Evolutionary conservation across 2,113 vertebrate genomes (phyloP), one percentile per base, ranked within the genome.

Genomic region (Festucalex cinctus): DNA sequence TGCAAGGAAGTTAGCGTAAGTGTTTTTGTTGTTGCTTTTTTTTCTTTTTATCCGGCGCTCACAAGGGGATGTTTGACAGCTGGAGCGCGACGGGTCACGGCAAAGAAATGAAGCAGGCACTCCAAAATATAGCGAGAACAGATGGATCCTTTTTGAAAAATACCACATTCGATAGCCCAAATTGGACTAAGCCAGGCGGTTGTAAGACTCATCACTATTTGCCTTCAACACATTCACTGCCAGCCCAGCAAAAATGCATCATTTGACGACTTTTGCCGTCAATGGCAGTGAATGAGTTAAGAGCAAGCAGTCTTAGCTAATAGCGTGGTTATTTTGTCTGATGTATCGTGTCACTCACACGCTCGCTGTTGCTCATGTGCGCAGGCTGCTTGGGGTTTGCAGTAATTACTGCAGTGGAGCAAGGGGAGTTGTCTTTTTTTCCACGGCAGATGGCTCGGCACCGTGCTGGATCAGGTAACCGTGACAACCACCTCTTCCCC

Each of bases 391-490:
- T 66, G 75, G 76, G 79, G 81, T 86, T 82, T 74, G 83, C 73
- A 84, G 81, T 70, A 88, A 93, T 93, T 92, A 81, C 88, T 93
- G 91, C 93, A 91, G 73, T 88, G 92, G 92, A 91, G 87, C 89
- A 69, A 57, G 88, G 88, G 90, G 80, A 86, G 87, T 86, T 86
- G 81, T 85, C 84, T 91, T 88, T 92, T 91, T 88, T 92, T 92
- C 78, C 93, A 87, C 76, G 92, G 92, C 94, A 94, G 94, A 94
- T 95, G 94, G 94, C 92, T 92, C 78, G 86, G 90, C 79, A 90
- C 92, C 76, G 93, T 93, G 90, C 89, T 88, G 17, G 91, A 92
- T 91, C 94, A 95, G 94, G 94, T 96, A 95, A 94, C 79, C 85
- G 82, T 90, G 89, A 90, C 90, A 89, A 89, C 91, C 85, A 65